Evolutionary conservation across 37 sponge, comb jelly and placozoan genomes (phyloP), one percentile per base, ranked within the genome.

Genomic region (Bolinopsis microptera): DNA sequence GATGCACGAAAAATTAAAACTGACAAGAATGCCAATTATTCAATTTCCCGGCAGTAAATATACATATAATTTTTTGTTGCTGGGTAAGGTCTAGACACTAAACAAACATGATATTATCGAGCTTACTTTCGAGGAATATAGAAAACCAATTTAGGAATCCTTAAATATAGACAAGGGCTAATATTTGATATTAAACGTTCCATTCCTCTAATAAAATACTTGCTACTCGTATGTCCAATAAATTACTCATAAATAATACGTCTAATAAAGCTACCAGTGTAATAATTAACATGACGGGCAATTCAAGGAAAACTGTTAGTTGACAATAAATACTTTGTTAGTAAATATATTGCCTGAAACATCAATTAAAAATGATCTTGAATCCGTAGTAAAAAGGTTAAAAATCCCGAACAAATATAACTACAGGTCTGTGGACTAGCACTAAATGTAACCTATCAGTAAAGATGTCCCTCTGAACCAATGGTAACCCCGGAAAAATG

Each of bases 181-280:
- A 48, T 13, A 18, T 48, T n/a, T n/a, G n/a, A n/a, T n/a, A n/a
- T n/a, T n/a, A n/a, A n/a, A n/a, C n/a, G n/a, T n/a, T n/a, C n/a
- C n/a, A n/a, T 13, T 48, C 61, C 61, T 48, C 61, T 48, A 48
- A 48, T 48, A 48, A 48, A 18, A 77, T 16, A 77, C 33, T 34
- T 32, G 80, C 80, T 77, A 77, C 80, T 22, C 28, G 32, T 77
- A 32, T 35, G 80, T 77, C 80, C 33, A 77, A 77, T 77, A 77
- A 77, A 32, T 77, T 77, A 77, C 80, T 77, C 37, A 77, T 48
- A 48, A 48, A 48, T 48, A 48, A 48, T 18, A 48, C 61, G 61
- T 48, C 61, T 48, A 48, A 48, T 48, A 48, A 48, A 48, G 61
- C 61, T 48, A 48, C 61, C 13, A 13, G 61, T 18, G 61, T 48